Evolutionary conservation across 2,797 vertebrate species (phyloP), one percentile per base, ranked within the genome.

Genomic region (Pseudomugil gertrudae): DNA sequence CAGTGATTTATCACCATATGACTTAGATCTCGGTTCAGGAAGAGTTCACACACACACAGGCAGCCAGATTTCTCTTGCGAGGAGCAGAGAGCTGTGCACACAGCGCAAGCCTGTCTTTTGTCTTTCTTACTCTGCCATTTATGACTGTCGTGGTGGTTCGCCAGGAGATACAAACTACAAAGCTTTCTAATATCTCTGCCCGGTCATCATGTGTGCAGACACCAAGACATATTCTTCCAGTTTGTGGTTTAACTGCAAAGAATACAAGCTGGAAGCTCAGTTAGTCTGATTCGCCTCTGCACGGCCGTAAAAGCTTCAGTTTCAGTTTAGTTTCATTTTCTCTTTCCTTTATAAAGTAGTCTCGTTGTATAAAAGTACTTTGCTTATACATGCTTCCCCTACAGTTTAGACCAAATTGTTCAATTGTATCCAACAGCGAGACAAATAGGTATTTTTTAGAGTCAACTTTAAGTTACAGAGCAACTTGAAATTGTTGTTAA

Each of bases 11-110:
- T 98, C 96, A 96, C 96, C 94, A 94, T 94, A 95, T 89, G 96
- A 96, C 97, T 97, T 95, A 95, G 96, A 98, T 97, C 96, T 96
- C 96, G 96, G 98, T 99, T 99, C 98, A 99, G 96, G 96, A 96
- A 99, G 96, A 99, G 97, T 99, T 99, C 97, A 98, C 96, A 95
- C 90, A 80, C 86, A 83, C 86, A 78, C 29, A 83, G 80, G 72
- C 86, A 87, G 87, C 86, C 85, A 89, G 90, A 89, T 90, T 90
- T 84, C 85, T 90, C 85, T 63, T 80, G 80, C 83, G 85, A 48
- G 81, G 87, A 85, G 87, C 86, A 76, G 76, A 75, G 83, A 75
- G 86, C 74, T 80, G 76, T 26, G 76, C 80, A 59, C 66, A 74
- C 57, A 75, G 73, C 71, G 81, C 67, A 4, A 81, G 70, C 59